Conservation (phyloP, 1,140 invertebrate genomes). For the Ectropis grisescens region DNA sequence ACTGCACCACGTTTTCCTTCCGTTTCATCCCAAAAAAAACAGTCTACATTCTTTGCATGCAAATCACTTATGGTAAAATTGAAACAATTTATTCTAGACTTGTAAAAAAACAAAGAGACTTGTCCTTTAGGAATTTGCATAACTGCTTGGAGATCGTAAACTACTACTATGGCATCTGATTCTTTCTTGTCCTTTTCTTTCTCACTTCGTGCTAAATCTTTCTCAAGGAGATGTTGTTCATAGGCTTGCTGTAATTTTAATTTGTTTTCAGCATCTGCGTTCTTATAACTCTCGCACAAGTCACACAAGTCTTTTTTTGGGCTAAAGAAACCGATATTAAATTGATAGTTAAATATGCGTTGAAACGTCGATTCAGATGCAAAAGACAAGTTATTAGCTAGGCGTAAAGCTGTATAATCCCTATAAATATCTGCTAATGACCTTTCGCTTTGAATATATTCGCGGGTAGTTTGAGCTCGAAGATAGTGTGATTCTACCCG, state of each 20-base stretch:
- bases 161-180: conserved; percentile 22
- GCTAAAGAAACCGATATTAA: conserved; percentile 33
- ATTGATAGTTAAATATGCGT: conserved; percentile 29
- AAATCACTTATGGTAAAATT: conserved; percentile 42
- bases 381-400: conserved; percentile 7
- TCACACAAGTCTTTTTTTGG: conserved; percentile 56
- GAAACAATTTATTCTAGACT: conserved; percentile 25
- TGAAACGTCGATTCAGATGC: conserved; percentile 16
- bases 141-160: conserved; percentile 38
- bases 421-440: conserved; percentile 29
- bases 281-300: conserved; percentile 27
- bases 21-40: conserved; percentile 30
- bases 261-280: conserved; percentile 28
- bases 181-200: conserved; percentile 21
- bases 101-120: conserved; percentile 26
- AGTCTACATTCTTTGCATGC: conserved; percentile 16
- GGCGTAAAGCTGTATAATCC: conserved; percentile 22
- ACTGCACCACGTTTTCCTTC: conserved; percentile 24
- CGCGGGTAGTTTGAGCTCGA: conserved; percentile 25
- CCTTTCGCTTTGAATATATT: conserved; percentile 33
- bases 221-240: conserved; percentile 18
- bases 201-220: conserved; percentile 13
- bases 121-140: conserved; percentile 24
- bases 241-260: conserved; percentile 6
- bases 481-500: conserved; percentile 33